These are phyloP conservation scores for Nibea albiflora DNA, from an alignment of 2,113 vertebrate genomes.

Conservation along the genomic window DNA sequence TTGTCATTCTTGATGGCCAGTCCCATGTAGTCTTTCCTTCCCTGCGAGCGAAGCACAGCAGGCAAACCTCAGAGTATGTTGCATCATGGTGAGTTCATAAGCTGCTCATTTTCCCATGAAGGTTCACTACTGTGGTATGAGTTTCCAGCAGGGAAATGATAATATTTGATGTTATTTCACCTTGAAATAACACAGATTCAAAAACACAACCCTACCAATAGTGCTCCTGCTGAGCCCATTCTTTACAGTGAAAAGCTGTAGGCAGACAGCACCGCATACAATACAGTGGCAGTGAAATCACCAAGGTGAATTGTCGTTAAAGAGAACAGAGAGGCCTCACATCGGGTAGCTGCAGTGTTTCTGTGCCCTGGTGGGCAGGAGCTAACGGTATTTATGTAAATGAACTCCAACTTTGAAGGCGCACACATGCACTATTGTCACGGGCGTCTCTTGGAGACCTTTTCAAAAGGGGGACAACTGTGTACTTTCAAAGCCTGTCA, in stretches of 20 bases:
- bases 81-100: neutral
- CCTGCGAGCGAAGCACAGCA: constrained; percentile 79
- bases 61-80: neutral
- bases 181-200: neutral
- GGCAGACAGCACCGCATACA: constrained; percentile 30
- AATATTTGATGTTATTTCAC: neutral
- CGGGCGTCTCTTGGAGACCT: constrained; percentile 55
- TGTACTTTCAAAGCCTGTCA: constrained; percentile 52
- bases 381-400: constrained; percentile 66
- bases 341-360: constrained; percentile 26
- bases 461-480: constrained; percentile 53
- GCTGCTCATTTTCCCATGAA: constrained; percentile 18
- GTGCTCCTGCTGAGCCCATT: neutral
- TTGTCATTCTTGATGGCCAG: constrained; percentile 97
- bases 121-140: neutral
- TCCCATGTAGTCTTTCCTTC: constrained; percentile 93
- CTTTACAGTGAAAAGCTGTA: constrained; percentile 1
- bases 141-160: neutral
- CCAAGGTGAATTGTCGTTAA: constrained; percentile 29
- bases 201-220: neutral
- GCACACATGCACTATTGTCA: constrained; percentile 53
- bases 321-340: constrained; percentile 48
- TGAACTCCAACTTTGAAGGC: constrained; percentile 52
- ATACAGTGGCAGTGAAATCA: constrained; percentile 40
- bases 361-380: constrained; percentile 9